Evolutionary conservation across 2,113 vertebrate species (phyloP), one percentile per base, ranked within the genome.

Genomic region (Periophthalmus modestus): DNA sequence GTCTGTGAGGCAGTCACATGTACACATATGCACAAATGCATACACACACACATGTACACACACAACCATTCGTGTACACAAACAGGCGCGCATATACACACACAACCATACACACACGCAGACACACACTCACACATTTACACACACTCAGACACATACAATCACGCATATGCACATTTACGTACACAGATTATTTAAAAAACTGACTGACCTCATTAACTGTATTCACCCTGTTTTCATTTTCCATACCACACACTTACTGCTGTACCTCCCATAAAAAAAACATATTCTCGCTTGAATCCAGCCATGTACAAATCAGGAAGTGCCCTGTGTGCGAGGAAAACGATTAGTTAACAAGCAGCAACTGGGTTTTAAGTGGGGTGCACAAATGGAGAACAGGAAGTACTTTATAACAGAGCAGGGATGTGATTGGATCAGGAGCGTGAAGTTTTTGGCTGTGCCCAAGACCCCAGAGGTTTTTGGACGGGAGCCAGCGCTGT

Each of bases 401-500:
- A 82, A 66, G 43, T 90, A 76, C 87, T 88, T 90, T 84, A 85
- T 82, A 66, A 59, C 77, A 59, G 68, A 68, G 68, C 0, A 57
- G 63, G 67, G 78, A 87, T 84, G 74, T 86, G 85, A 90, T 86
- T 91, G 91, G 87, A 91, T 93, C 95, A 93, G 88, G 90, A 92
- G 89, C 71, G 73, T 88, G 87, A 84, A 70, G 57, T 89, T 81
- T 88, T 92, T 91, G 84, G 82, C 87, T 83, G 74, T 91, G 82
- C 87, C 13, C 4, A 18, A 95, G 94, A 89, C 92, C 90, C 93
- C 86, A 82, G 83, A 79, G 69, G 71, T 87, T 75, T 81, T 86
- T 95, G 95, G 95, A 95, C 89, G 86, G 81, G 86, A 87, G 94
- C 94, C 95, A 95, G 91, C 86, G 87, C 89, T 91, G n/a, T 93